phyloP scores from a whole-genome alignment of 2,113 vertebrate genomes.

The Coptodon bakossiorum region DNA sequence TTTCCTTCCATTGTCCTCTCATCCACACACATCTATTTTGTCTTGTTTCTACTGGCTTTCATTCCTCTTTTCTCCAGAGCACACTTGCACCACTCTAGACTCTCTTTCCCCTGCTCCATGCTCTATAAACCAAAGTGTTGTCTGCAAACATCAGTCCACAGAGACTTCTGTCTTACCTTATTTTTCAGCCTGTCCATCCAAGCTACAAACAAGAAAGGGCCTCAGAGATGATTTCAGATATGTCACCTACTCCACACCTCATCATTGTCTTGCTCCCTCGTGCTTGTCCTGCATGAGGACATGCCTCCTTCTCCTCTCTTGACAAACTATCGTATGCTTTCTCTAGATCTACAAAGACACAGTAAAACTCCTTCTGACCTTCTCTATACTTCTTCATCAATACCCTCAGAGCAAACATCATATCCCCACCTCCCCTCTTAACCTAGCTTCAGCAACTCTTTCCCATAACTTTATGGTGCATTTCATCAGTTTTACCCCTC shows the following conservation, averaged over 20 bases:
- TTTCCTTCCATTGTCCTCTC: neutral
- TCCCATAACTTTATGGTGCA: neutral
- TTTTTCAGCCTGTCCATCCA: neutral
- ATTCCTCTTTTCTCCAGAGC: neutral
- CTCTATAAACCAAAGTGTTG: neutral
- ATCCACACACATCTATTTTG: neutral
- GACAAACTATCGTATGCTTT: neutral
- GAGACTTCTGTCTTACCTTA: neutral
- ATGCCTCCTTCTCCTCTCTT: neutral
- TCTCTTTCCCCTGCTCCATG: neutral
- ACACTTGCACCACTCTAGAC: neutral
- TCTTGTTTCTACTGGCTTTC: neutral
- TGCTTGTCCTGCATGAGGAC: neutral
- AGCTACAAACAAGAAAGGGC: neutral
- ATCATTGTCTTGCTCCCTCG: neutral
- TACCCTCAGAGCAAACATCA: neutral
- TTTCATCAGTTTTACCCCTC: neutral
- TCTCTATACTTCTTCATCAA: neutral
- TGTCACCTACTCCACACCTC: neutral
- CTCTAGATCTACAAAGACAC: neutral
- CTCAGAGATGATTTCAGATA: neutral
- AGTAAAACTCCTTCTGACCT: neutral
- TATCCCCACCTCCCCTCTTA: neutral
- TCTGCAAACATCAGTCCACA: neutral
- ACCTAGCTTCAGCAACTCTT: neutral